phyloP scores from a whole-genome alignment of 1,140 invertebrate species.

The Atopsyche davidsoni region DNA sequence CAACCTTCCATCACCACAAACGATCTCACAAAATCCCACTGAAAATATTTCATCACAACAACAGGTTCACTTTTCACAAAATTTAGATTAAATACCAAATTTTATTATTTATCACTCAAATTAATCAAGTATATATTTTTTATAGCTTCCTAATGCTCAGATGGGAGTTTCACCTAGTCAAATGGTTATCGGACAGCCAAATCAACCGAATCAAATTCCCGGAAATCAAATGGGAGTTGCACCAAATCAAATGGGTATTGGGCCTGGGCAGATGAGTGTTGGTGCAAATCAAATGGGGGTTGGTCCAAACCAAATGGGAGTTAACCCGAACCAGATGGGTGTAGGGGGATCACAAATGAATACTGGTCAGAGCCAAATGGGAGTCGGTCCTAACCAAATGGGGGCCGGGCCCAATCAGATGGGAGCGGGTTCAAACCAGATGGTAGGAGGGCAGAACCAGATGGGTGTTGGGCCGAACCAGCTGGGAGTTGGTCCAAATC shows the following conservation, averaged over 20 bases:
- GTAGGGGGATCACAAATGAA: slow-evolving; percentile 13
- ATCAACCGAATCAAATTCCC: slow-evolving; percentile 7
- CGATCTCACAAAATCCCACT: slow-evolving; percentile 13
- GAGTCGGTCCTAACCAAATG: slow-evolving; percentile 12
- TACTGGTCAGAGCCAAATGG: slow-evolving; percentile 11
- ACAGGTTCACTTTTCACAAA: too few relatives aligned
- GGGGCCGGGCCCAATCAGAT: slow-evolving; percentile 19
- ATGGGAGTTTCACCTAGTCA: slow-evolving; percentile 20
- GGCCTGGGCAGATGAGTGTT: slow-evolving; percentile 8
- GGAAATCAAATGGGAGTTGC: slow-evolving; percentile 21
- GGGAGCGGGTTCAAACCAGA: slow-evolving; percentile 14
- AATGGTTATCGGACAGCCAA: slow-evolving; percentile 8
- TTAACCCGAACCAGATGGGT: slow-evolving; percentile 18
- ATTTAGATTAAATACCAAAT: too few relatives aligned
- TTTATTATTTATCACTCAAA: too few relatives aligned
- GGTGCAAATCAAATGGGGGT: slow-evolving; percentile 12
- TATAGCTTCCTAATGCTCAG: slow-evolving; percentile 3
- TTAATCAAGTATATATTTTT: background rate
- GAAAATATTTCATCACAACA: slow-evolving; percentile 25
- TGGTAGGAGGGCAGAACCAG: slow-evolving; percentile 17
- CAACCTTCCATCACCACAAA: slow-evolving; percentile 25
- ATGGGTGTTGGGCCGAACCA: slow-evolving; percentile 14
- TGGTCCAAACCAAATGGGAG: slow-evolving; percentile 18
- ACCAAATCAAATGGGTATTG: slow-evolving; percentile 13
- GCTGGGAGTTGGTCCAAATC: slow-evolving; percentile 10